Evolutionary conservation across 2,113 vertebrate species (phyloP).

Genomic region (Murina feae): DNA sequence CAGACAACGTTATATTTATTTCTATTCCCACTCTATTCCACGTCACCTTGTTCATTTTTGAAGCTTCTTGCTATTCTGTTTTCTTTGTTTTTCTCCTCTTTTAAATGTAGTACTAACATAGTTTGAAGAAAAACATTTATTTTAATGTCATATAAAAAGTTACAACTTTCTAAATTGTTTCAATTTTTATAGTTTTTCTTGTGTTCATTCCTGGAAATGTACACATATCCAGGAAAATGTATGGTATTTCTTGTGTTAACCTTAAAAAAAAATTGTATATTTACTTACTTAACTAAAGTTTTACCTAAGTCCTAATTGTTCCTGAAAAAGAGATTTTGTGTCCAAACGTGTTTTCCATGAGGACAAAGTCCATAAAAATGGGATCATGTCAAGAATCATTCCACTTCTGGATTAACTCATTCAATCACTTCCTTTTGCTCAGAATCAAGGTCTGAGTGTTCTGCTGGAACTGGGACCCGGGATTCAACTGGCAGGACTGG

Average conservation of each 20-base stretch:
- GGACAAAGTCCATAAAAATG: neutral
- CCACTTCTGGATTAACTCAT: neutral
- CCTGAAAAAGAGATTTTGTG: neutral
- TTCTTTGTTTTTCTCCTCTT: neutral
- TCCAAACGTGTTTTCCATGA: neutral
- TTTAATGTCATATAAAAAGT: neutral
- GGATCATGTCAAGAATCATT: neutral
- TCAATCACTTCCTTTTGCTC: neutral
- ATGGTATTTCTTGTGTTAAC: neutral
- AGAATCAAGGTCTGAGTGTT: constrained; percentile 75
- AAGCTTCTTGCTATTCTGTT: neutral
- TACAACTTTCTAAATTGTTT: neutral
- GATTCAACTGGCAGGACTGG: constrained; percentile 91
- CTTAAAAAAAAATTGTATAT: neutral
- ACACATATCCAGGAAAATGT: neutral
- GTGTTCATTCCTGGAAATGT: neutral
- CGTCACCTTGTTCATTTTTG: neutral
- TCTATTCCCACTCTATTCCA: neutral
- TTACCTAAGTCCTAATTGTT: neutral
- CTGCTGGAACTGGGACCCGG: constrained; percentile 87
- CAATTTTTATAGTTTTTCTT: neutral
- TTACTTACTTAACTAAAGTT: neutral
- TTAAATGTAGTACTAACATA: neutral
- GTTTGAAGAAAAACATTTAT: neutral
- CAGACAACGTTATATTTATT: neutral